These are phyloP conservation scores for Thaumatotibia leucotreta DNA, from an alignment of 1,140 invertebrate species.

Conservation along the genomic window DNA sequence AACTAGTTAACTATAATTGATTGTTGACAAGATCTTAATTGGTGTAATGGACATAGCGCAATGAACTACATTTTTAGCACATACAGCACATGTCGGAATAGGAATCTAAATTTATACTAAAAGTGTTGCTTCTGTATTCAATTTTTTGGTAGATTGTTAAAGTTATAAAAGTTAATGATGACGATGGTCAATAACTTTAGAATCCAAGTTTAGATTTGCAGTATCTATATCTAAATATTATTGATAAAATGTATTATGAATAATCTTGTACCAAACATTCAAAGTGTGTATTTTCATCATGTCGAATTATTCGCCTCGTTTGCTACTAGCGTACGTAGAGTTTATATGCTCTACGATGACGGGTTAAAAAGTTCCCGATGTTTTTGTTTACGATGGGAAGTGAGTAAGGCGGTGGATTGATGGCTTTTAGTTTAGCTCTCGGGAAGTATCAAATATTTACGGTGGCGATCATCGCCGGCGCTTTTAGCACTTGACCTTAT, in stretches of 20 bases:
- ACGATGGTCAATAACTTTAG: no score
- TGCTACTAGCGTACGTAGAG: constrained; percentile 36
- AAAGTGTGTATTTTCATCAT: constrained; percentile 67
- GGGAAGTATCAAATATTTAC: constrained; percentile 10
- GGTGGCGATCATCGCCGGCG: background rate
- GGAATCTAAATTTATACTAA: no score
- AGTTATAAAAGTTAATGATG: no score
- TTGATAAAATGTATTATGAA: background rate
- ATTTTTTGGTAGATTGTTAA: no score
- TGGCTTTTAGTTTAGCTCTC: constrained; percentile 57
- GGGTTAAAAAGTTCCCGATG: constrained; percentile 71
- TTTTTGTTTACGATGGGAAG: constrained; percentile 70
- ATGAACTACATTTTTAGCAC: constrained; percentile 17
- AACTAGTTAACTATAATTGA: background rate
- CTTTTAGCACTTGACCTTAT: constrained; percentile 13
- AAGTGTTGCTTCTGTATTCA: no score
- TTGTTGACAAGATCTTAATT: background rate
- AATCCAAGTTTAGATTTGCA: no score
- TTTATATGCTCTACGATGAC: constrained; percentile 50
- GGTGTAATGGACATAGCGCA: background rate
- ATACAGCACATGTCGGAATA: no score
- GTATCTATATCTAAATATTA: no score
- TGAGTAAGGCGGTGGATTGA: constrained; percentile 50
- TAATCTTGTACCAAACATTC: constrained; percentile 50
- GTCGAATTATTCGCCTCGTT: constrained; percentile 66